phyloP scores from a whole-genome alignment of 2,797 vertebrate species.

The Enteromius viviparus region DNA sequence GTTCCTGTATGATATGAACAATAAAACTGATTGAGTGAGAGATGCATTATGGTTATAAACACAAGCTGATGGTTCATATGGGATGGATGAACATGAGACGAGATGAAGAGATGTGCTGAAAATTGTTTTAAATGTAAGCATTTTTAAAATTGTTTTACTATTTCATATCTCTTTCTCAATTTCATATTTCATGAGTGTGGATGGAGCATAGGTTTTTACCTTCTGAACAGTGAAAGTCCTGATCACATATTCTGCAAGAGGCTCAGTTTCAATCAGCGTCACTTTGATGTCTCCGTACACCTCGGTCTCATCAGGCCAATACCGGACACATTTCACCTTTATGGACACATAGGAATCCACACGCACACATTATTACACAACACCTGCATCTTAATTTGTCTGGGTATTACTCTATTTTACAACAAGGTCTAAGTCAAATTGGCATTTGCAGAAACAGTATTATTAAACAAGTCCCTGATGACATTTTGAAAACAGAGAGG shows the following conservation, averaged over 20 bases:
- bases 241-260: slow-evolving; percentile 94
- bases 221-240: slow-evolving; percentile 96
- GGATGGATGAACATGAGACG: not conserved
- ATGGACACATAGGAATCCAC: slow-evolving; percentile 39
- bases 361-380: not conserved
- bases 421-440: slow-evolving; percentile 18
- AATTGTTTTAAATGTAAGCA: not conserved
- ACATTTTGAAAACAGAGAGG: slow-evolving; percentile 46
- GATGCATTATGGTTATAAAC: slow-evolving; percentile 23
- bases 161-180: no score
- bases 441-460: slow-evolving; percentile 36
- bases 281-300: slow-evolving; percentile 97
- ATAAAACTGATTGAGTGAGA: slow-evolving; percentile 28
- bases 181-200: not conserved
- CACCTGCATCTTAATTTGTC: slow-evolving; percentile 15
- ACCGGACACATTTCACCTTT: slow-evolving; percentile 95
- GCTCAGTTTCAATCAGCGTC: slow-evolving; percentile 94
- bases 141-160: no score
- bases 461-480: slow-evolving; percentile 49
- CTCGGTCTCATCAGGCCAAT: slow-evolving; percentile 97
- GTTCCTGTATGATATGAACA: slow-evolving; percentile 12
- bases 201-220: slow-evolving; percentile 75
- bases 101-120: not conserved
- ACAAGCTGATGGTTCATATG: slow-evolving; percentile 35
- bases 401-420: slow-evolving; percentile 8